Conservation (phyloP, 2,113 vertebrate species). For the Echinops telfairi region DNA sequence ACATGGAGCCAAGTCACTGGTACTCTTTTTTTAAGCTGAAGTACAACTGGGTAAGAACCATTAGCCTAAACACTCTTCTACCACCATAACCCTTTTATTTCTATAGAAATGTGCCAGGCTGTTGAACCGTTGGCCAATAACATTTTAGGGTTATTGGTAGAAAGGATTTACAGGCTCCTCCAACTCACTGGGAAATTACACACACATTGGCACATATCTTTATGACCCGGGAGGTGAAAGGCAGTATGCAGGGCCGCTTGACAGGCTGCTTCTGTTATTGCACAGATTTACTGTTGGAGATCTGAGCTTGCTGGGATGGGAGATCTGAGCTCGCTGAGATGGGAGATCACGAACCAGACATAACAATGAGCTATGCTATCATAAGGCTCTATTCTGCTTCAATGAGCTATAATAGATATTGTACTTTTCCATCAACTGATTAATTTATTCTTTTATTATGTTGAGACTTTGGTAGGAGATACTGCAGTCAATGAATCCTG, state of each 20-base stretch:
- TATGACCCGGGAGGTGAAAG: not conserved
- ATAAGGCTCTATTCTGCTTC: accelerated
- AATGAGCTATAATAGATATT: not conserved
- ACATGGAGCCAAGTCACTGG: not conserved
- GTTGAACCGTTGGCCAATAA: not conserved
- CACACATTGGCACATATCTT: not conserved
- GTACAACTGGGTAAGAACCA: not conserved
- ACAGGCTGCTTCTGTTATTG: not conserved
- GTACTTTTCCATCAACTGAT: not conserved
- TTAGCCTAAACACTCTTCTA: not conserved
- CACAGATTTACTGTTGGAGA: not conserved
- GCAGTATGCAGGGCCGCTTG: not conserved
- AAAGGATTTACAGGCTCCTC: constrained; percentile 16
- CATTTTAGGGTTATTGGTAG: not conserved
- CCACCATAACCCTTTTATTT: not conserved
- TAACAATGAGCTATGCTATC: accelerated
- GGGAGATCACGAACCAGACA: accelerated
- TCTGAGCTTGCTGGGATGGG: accelerated
- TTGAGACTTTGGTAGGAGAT: not conserved
- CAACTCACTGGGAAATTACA: not conserved
- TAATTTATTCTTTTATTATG: constrained; percentile 30
- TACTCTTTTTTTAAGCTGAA: accelerated
- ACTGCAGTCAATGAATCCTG: not conserved
- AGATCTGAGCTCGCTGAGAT: accelerated
- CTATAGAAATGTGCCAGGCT: not conserved